Evolutionary conservation across 1,140 invertebrate species (phyloP), one percentile per base, ranked within the genome.

Genomic region (Medauroidea extradentata): DNA sequence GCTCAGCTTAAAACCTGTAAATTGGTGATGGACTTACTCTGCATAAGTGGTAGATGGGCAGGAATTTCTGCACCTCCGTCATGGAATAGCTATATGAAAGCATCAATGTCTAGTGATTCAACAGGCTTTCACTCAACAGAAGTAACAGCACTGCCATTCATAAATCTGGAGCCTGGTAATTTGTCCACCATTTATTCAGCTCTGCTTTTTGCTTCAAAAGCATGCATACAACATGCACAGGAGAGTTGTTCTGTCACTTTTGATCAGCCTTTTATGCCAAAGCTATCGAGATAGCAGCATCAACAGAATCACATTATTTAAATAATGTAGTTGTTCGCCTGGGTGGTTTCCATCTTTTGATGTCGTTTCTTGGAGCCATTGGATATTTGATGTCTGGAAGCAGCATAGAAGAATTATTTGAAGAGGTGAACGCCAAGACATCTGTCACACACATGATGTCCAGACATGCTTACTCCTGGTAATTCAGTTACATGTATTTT

Each of bases 301-400:
- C 55, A 48, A 14, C 43, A 59, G 21, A 27, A 48, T 19, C 16
- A 14, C 48, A 59, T 18, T 19, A 46, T 18, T 27, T 59, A 57
- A 57, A 57, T 11, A 59, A 61, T 21, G 18, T 68, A 50, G 34
- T 65, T 56, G 25, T 53, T 4, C 60, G 64, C 49, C 57, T 70
- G 27, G 66, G 69, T 29, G 67, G 67, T 46, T 74, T 73, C 60
- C 69, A 76, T 48, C 49, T 74, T 34, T 62, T 73, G 2, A 73
- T 75, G 70, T 75, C 68, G 5, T 75, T 68, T 66, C 16, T 75
- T 52, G 70, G 67, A 61, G 55, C 69, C 53, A 72, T 77, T 54
- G 74, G 74, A 52, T 62, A 70, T 63, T 70, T 74, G 59, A 76
- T 76, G 71, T 60, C 70, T 61, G 72, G 71, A 62, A 72, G 69